phyloP scores from a whole-genome alignment of 2,797 vertebrate species.

The Peromyscus aztecus region DNA sequence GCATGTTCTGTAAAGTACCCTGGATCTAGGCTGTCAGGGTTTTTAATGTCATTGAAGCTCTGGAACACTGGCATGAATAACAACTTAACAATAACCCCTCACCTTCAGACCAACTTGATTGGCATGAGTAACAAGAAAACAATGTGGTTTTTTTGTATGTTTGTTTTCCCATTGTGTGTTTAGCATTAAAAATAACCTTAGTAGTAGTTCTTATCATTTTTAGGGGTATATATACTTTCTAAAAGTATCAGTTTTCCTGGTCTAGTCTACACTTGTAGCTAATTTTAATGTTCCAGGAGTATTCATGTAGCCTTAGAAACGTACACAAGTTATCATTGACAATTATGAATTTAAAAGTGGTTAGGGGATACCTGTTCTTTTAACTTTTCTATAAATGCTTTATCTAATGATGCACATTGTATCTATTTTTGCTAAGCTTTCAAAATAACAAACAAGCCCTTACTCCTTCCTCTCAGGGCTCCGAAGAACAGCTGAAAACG shows the following conservation, averaged over 20 bases:
- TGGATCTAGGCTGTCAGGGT: not conserved
- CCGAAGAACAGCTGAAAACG: not conserved
- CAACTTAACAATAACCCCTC: not conserved
- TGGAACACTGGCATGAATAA: not conserved
- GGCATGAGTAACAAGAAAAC: not conserved
- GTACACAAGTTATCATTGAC: not conserved
- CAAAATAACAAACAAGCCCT: not conserved
- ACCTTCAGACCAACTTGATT: not conserved
- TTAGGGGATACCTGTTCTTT: not conserved
- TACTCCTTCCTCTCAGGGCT: not conserved
- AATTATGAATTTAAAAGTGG: not conserved
- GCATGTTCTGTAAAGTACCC: not conserved
- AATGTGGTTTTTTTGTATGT: not conserved
- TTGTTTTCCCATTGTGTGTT: not conserved
- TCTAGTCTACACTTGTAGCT: not conserved
- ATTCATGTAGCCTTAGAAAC: not conserved
- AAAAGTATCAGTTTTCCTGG: not conserved
- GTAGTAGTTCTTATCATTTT: not conserved
- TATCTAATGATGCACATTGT: not conserved
- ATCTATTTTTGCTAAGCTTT: conserved; percentile 11
- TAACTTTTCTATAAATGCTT: not conserved
- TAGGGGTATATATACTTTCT: not conserved
- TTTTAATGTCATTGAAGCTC: conserved; percentile 13
- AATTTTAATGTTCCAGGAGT: not conserved
- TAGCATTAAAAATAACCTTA: not conserved